Base-by-base conservation (phyloP, 2,113 vertebrate species). In the Myotis lucifugus region DNA sequence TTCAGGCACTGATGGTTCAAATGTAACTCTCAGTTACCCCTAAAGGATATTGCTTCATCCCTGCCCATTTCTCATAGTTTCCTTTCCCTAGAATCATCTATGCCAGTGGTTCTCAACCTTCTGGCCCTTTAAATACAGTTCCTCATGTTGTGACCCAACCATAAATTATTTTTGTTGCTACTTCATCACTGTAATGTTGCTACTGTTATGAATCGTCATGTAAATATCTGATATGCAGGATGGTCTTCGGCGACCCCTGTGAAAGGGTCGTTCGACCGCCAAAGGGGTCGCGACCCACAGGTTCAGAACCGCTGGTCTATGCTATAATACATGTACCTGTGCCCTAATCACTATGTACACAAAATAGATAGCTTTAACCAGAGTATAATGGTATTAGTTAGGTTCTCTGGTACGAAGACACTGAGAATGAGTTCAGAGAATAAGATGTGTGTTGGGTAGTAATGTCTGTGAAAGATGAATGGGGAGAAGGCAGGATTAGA, bases 1-100 rank as follows among this genome's bases (percentile, higher is more conserved):
- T 84, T 90, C 56, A 94, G 69, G 81, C 74, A 86, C 18, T 46
- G 48, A 67, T 91, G 29, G 67, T 48, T 93, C 84, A 89, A 96
- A 90, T 70, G 69, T 77, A 88, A 52, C 40, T 77, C 19, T 74
- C 70, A 64, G 29, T 73, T 85, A 90, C 6, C 23, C 37, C 61
- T 42, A 64, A 94, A 92, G 29, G 59, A 37, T 18, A 17, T n/a
- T 73, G 85, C 83, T 93, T 90, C 73, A 95, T 90, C 37, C n/a
- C 37, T 90, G 40, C 10, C 86, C 25, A 69, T 88, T 90, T 96
- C 79, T 87, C 34, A 40, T 29, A 19, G 27, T 84, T 88, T 94
- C 40, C 17, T 91, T 34, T 85, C 72, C 37, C 72, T 72, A 37
- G 59, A 15, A 52, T 86, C 54, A 3, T 77, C 23, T 46, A 3